A percentile compares a stretch with the other conserved stretches of the same genome.
These are phyloP conservation scores for Phenganax stokvisi DNA, from an alignment of 92 coral and sea anemone species.

Conservation along the genomic window DNA sequence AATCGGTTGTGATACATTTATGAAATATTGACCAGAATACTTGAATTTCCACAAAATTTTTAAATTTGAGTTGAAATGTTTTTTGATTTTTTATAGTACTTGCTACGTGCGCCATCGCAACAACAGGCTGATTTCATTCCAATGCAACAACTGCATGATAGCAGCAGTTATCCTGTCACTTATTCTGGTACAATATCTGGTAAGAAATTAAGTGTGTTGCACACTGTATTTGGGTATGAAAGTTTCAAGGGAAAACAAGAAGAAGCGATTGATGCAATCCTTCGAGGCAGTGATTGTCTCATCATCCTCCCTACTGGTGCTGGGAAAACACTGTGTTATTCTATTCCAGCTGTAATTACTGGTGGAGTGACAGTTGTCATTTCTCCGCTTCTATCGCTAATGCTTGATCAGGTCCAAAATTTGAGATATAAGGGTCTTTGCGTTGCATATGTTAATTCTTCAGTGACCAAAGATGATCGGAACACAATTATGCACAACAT, in stretches of 20 bases:
- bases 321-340: slow-evolving; percentile 46
- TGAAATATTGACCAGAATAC: too few relatives aligned
- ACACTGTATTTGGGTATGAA: background rate
- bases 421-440: background rate
- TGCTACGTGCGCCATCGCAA: background rate
- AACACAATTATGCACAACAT: background rate
- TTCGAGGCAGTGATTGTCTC: slow-evolving; percentile 34
- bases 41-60: background rate
- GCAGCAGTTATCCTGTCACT: too few relatives aligned
- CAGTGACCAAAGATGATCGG: background rate
- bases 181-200: background rate
- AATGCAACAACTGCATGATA: too few relatives aligned
- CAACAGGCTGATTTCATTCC: background rate
- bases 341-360: background rate
- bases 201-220: background rate
- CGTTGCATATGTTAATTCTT: background rate
- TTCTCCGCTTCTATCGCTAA: background rate
- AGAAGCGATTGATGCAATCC: slow-evolving; percentile 40
- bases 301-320: slow-evolving; percentile 59
- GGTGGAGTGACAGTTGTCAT: background rate
- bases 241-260: slow-evolving; percentile 51
- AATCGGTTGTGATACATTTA: too few relatives aligned
- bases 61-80: background rate
- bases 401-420: background rate
- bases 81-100: background rate